Evolutionary conservation across 2,797 vertebrate genomes (phyloP).

Genomic region (Dendrocincla tyrannina): DNA sequence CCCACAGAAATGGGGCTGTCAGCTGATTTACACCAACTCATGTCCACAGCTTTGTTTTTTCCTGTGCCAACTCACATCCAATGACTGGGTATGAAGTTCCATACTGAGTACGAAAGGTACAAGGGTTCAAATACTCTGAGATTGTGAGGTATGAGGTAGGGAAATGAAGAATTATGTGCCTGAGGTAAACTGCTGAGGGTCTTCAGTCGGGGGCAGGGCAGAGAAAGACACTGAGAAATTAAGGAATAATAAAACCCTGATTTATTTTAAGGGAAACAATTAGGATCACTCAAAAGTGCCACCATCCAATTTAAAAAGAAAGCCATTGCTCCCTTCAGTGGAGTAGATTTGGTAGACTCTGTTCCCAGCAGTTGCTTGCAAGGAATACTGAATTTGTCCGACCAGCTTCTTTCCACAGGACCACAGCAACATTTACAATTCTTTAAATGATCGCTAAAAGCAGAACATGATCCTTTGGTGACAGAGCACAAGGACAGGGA

Average conservation of each 20-base stretch:
- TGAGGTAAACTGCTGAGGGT: background rate
- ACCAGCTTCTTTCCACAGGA: background rate
- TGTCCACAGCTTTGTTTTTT: background rate
- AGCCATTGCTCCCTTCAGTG: background rate
- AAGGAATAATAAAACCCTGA: background rate
- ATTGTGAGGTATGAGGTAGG: background rate
- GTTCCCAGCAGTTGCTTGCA: background rate
- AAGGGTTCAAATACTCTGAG: background rate
- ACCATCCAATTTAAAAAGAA: background rate
- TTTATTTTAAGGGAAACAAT: background rate
- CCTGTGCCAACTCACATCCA: background rate
- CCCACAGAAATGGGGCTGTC: rapidly evolving
- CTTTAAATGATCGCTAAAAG: background rate
- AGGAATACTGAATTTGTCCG: background rate
- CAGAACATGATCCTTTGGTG: background rate
- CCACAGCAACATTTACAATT: background rate
- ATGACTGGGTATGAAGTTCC: background rate
- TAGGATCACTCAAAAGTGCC: background rate
- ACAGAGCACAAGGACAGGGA: background rate
- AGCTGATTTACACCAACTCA: background rate
- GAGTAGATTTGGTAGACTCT: background rate
- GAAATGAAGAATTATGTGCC: background rate
- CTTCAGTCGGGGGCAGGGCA: background rate
- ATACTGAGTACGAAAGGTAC: background rate
- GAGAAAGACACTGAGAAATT: background rate